Conservation (phyloP, 2,888 invertebrate species). For the Leucophenga montana region DNA sequence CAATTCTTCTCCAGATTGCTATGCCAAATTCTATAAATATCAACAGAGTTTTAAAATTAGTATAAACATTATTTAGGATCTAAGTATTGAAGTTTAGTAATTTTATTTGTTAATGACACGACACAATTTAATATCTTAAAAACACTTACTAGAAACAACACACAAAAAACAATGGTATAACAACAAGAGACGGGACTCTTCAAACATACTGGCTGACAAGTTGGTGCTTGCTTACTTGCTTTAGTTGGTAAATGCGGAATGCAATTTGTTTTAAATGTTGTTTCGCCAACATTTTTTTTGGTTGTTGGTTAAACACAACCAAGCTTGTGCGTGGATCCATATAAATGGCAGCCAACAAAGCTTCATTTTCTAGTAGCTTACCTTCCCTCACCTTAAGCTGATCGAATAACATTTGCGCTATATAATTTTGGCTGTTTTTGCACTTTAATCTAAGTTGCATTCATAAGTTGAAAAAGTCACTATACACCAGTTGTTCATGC, state of each 20-base stretch:
- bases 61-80: too few relatives aligned
- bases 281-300: slow-evolving; percentile 25
- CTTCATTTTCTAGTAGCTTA: slow-evolving; percentile 24
- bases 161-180: background rate
- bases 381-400: slow-evolving; percentile 26
- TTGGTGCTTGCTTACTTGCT: slow-evolving; percentile 15
- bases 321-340: slow-evolving; percentile 8
- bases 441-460: slow-evolving; percentile 36
- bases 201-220: background rate
- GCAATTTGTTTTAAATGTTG: slow-evolving; percentile 32
- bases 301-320: background rate
- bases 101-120: background rate
- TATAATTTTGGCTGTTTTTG: slow-evolving; percentile 30
- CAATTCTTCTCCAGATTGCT: too few relatives aligned
- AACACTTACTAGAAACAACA: background rate
- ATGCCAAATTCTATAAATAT: too few relatives aligned
- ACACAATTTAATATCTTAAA: background rate
- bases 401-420: slow-evolving; percentile 30
- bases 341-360: slow-evolving; percentile 27
- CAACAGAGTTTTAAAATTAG: too few relatives aligned
- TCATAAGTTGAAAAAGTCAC: slow-evolving; percentile 35
- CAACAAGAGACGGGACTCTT: background rate
- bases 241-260: slow-evolving; percentile 25
- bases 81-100: too few relatives aligned
- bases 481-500: slow-evolving; percentile 30